These are phyloP conservation scores for Sycobia sp. DNA, from an alignment of 1,140 invertebrate genomes.

Conservation along the genomic window DNA sequence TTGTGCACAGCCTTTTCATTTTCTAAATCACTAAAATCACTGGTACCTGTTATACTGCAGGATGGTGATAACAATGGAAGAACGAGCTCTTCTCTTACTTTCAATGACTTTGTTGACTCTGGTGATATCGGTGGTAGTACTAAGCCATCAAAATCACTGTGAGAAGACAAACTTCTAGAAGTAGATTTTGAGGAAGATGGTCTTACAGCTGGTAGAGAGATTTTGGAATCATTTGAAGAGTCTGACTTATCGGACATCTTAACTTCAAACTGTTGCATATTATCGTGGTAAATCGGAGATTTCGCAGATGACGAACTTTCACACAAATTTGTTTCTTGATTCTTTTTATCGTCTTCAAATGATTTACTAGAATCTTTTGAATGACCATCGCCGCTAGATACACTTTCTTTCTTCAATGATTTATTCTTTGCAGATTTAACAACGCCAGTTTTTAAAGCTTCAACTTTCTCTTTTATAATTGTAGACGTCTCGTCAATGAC, in stretches of 20 bases:
- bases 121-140: conserved; percentile 52
- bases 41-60: conserved; percentile 13
- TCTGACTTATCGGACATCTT: background rate
- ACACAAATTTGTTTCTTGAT: background rate
- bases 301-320: background rate
- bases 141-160: conserved; percentile 39
- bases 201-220: conserved; percentile 48
- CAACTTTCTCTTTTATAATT: conserved; percentile 47
- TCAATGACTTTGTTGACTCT: conserved; percentile 43
- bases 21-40: conserved; percentile 9
- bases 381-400: conserved; percentile 11
- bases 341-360: background rate
- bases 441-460: conserved; percentile 41
- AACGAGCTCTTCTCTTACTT: conserved; percentile 40
- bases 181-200: conserved; percentile 31
- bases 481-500: conserved; percentile 47
- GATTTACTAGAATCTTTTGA: conserved; percentile 1
- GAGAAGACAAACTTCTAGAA: conserved; percentile 33
- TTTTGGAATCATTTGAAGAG: conserved; percentile 33
- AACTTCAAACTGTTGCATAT: background rate
- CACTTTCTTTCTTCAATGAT: background rate
- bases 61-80: conserved; percentile 47
- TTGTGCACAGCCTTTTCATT: background rate
- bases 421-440: background rate
- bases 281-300: background rate